Evolutionary conservation across 2,888 invertebrate genomes (phyloP), one percentile per base, ranked within the genome.

Genomic region (Invenusta paracnida): DNA sequence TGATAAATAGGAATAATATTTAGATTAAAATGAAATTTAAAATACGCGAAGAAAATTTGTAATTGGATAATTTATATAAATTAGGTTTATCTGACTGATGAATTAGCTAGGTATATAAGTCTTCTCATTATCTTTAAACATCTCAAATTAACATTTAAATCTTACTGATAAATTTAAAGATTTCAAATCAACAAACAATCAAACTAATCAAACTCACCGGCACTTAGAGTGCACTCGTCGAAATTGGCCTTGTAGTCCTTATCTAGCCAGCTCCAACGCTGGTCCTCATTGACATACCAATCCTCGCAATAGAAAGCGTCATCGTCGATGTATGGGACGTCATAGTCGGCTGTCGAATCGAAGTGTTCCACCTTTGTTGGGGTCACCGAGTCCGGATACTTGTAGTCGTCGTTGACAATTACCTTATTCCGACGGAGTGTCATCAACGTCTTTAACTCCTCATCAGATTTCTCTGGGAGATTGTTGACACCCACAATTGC

Each of bases 321-420:
- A 86, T 86, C 86, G 81, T 86, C 86, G 27, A 86, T 86, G 48
- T 82, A 86, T 29, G 86, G 86, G 0, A 86, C 86, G 67, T 86
- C 86, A 30, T 86, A 86, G 17, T 23, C 48, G 13, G 67, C 87
- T 2, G 25, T 29, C 0, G 83, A 81, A 27, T 27, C n/a, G 17
- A 67, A 27, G 29, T 79, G 67, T 25, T 86, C 86, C 11, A 86
- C 86, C 81, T 86, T 86, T 11, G 85, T 86, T 13, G 86, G 86
- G 0, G 86, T 86, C 5, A 86, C 86, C 11, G 86, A 86, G 67
- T 86, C 86, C n/a, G 86, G 86, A 67, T 79, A 86, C 30, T 31
- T 87, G 67, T 86, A 73, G 66, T 86, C 86, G 29, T 86, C 86
- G 31, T 86, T 86, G n/a, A 86, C 86, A 23, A 73, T 73, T 5